These are phyloP conservation scores for Tuta absoluta DNA, from an alignment of 2,888 invertebrate species.

Conservation along the genomic window DNA sequence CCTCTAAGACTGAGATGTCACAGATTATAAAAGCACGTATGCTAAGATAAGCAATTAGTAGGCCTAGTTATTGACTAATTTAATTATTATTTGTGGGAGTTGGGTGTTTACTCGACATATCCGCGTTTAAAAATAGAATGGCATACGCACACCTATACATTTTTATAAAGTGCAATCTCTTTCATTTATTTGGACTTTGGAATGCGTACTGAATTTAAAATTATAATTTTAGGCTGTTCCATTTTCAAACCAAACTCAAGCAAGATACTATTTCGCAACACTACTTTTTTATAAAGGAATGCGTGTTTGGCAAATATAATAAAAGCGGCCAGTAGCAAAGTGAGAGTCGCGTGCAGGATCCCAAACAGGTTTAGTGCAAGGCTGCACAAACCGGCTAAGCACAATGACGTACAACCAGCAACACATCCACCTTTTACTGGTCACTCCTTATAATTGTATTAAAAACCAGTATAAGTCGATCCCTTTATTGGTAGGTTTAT, in stretches of 20 bases:
- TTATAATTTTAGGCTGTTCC: not conserved
- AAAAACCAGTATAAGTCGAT: no score
- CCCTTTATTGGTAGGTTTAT: no score
- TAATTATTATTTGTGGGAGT: constrained; percentile 1
- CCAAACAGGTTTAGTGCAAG: constrained; percentile 23
- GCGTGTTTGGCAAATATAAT: constrained; percentile 13
- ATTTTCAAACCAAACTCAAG: not conserved
- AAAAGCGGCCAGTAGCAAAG: constrained; percentile 23
- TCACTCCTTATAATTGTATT: no score
- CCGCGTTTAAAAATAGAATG: constrained; percentile 2
- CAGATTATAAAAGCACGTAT: not conserved
- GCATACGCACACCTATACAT: not conserved
- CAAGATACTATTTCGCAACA: no score
- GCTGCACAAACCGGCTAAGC: constrained; percentile 13
- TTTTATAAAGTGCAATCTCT: not conserved
- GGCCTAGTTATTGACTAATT: not conserved
- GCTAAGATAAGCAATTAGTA: constrained; percentile 8
- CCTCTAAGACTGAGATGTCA: not conserved
- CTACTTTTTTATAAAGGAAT: constrained; percentile 9
- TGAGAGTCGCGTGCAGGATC: constrained; percentile 23
- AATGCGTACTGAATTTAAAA: not conserved
- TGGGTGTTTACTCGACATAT: not conserved
- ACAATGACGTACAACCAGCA: not conserved
- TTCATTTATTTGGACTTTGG: not conserved
- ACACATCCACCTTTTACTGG: no score